phyloP scores from a whole-genome alignment of 1,140 invertebrate genomes.

The Polypedilum pembai region DNA sequence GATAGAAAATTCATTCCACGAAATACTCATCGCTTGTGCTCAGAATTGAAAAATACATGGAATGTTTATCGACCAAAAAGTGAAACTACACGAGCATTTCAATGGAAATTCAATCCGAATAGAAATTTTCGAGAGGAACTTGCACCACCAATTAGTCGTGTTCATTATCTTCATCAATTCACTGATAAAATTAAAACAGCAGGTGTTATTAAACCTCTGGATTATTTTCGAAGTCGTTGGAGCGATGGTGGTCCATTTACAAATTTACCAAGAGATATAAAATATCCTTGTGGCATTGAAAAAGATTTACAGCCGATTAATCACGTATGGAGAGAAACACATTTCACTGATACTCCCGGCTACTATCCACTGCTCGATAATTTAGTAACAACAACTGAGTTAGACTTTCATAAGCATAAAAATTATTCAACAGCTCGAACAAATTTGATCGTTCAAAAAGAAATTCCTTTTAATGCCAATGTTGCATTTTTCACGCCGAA shows the following conservation, averaged over 20 bases:
- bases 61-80: not conserved
- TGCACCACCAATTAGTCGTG: not conserved
- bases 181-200: not conserved
- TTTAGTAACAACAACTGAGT: not conserved
- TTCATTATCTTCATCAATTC: conserved; percentile 12
- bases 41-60: not conserved
- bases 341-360: not conserved
- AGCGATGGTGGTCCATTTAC: not conserved
- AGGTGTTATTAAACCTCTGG: not conserved
- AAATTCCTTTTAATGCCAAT: not conserved
- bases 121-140: conserved; percentile 12
- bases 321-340: not conserved
- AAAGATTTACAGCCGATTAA: not conserved
- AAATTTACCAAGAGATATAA: not conserved
- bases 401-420: not conserved
- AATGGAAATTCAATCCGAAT: conserved; percentile 2
- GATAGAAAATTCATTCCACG: not conserved
- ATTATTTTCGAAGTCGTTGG: not conserved
- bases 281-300: not conserved
- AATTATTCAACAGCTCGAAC: not conserved
- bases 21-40: not conserved
- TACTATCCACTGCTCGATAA: not conserved
- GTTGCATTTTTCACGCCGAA: not conserved
- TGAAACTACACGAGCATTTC: not conserved
- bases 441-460: conserved; percentile 12